Evolutionary conservation across 1,140 invertebrate genomes (phyloP), one percentile per base, ranked within the genome.

Genomic region (Brachionus rotundiformis): DNA sequence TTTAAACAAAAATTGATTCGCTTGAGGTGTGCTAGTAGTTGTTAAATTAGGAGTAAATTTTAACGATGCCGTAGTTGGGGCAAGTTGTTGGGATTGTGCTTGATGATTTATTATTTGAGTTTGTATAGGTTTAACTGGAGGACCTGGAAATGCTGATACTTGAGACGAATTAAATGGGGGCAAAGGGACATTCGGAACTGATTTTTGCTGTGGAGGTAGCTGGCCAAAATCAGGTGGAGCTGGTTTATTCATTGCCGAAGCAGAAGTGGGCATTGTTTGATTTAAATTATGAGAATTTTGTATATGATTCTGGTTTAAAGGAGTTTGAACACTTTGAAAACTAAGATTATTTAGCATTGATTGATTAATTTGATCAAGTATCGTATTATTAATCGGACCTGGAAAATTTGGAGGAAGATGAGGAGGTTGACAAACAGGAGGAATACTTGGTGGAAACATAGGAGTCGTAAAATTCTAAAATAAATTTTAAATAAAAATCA

Each of bases 291-390:
- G 19, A 41, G 27, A 11, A 29, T 73, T 47, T 23, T 23, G 68
- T 2, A n/a, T 10, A 44, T 73, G 39, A 44, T 73, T 73, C 23
- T 79, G 76, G 19, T 63, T 25, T 13, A 59, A 16, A n/a, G 76
- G 76, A 31, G 76, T 79, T 59, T 59, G 75, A 8, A 54, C 75
- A 19, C 39, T 33, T 59, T 79, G 76, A 79, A 79, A 79, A 16
- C 76, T 79, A 31, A 79, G 25, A 31, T 79, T 79, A 59, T 79
- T 79, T 19, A 59, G 47, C 76, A 79, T 79, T 31, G 76, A 79
- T 16, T 79, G 76, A 63, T 79, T 79, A 0, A 63, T 63, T 31
- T 59, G 59, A 59, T 79, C 76, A 16, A 73, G 23, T 10, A 73
- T 25, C 11, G 68, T 44, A 11, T 41, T 44, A 47, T 73, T 73